Conservation (phyloP, 2,797 vertebrate genomes). For the Alosa sapidissima region DNA sequence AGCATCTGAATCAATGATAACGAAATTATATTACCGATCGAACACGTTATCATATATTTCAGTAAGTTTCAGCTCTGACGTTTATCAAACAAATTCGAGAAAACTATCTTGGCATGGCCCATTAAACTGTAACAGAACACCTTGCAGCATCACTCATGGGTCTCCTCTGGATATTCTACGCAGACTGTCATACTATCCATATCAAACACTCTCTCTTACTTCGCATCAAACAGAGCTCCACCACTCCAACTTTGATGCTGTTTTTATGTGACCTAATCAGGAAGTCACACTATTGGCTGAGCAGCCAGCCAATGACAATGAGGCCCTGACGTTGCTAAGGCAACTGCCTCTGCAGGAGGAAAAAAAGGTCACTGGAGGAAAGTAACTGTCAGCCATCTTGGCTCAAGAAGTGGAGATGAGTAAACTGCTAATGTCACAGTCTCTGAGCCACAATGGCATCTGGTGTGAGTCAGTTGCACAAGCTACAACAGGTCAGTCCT, state of each 20-base stretch:
- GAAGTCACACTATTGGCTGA: constrained; percentile 45
- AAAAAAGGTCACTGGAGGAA: constrained; percentile 30
- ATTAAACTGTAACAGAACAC: not conserved
- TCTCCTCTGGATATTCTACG: constrained; percentile 3
- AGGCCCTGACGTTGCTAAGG: constrained; percentile 57
- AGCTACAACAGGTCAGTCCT: not conserved
- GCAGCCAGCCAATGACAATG: constrained; percentile 49
- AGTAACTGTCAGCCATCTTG: constrained; percentile 56
- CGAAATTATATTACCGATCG: not conserved
- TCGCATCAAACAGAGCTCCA: constrained; percentile 32
- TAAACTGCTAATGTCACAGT: not conserved
- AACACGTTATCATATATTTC: not conserved
- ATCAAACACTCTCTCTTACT: not conserved
- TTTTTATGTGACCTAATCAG: constrained; percentile 67
- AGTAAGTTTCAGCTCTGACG: not conserved
- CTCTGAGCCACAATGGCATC: constrained; percentile 53
- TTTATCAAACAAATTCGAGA: not conserved
- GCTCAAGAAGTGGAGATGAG: constrained; percentile 25
- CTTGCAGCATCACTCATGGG: constrained; percentile 2
- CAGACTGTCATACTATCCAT: not conserved
- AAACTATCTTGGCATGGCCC: not conserved
- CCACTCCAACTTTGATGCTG: constrained; percentile 45
- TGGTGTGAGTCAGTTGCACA: constrained; percentile 43
- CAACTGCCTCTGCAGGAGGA: constrained; percentile 62
- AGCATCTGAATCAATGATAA: not conserved